Percentiles rank a stretch among this genome's conserved stretches.
Conservation (phyloP, 2,113 vertebrate genomes). For the Acanthochromis polyacanthus region DNA sequence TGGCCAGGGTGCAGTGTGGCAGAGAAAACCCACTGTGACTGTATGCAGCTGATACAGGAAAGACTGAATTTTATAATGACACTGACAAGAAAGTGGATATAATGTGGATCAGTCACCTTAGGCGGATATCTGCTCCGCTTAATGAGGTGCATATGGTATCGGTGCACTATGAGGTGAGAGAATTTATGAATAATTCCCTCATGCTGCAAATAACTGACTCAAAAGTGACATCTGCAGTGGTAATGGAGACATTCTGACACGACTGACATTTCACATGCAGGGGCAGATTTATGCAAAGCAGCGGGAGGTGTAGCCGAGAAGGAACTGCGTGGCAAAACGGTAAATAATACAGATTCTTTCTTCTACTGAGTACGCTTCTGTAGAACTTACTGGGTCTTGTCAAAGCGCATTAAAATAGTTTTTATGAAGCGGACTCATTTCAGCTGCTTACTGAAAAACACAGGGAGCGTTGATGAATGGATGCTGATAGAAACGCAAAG, state of each 20-base stretch:
- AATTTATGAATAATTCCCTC: background rate
- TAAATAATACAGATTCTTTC: background rate
- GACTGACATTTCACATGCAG: background rate
- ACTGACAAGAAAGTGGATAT: background rate
- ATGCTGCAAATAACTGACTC: background rate
- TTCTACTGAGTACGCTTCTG: background rate
- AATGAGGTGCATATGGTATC: background rate
- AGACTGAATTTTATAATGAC: background rate
- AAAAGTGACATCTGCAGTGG: background rate
- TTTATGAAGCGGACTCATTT: background rate
- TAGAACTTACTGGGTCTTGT: background rate
- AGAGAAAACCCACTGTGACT: background rate
- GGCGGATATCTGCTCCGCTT: background rate
- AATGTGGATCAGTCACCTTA: background rate
- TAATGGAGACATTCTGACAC: background rate
- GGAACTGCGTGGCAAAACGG: background rate
- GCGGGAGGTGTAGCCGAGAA: no score
- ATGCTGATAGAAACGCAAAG: conserved; percentile 16
- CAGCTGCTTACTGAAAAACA: conserved; percentile 1
- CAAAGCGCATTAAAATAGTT: background rate
- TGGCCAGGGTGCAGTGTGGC: background rate
- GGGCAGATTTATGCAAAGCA: background rate
- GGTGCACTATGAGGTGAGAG: background rate
- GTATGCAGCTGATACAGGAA: background rate
- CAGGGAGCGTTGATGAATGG: background rate